Evolutionary conservation across 2,888 invertebrate genomes (phyloP).

Genomic region (Drosophila subquinaria): DNA sequence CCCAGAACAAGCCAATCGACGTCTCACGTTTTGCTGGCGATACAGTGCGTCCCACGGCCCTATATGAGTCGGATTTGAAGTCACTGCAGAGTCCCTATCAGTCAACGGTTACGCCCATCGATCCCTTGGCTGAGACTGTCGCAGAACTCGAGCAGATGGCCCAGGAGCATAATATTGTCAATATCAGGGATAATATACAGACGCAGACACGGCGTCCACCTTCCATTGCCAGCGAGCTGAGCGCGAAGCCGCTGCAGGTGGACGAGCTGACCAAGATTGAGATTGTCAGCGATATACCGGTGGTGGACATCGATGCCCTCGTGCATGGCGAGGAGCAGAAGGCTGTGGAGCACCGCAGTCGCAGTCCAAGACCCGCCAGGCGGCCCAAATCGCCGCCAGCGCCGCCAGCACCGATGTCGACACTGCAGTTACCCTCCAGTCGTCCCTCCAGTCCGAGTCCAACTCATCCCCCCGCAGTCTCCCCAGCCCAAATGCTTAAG

Average conservation of each 20-base stretch:
- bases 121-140: conserved; percentile 73
- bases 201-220: conserved; percentile 79
- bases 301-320: conserved; percentile 74
- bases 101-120: conserved; percentile 61
- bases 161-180: conserved; percentile 73
- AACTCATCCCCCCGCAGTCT: conserved; percentile 14
- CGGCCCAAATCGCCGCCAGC: conserved; percentile 59
- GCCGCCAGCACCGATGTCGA: conserved; percentile 46
- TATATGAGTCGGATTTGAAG: conserved; percentile 61
- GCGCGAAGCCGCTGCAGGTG: conserved; percentile 66
- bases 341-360: conserved; percentile 65
- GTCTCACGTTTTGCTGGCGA: conserved; percentile 76
- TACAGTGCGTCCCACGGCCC: conserved; percentile 65
- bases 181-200: conserved; percentile 81
- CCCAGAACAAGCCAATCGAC: conserved; percentile 84
- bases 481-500: conserved; percentile 64
- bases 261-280: conserved; percentile 78
- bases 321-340: conserved; percentile 69
- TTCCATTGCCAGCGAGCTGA: conserved; percentile 68
- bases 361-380: conserved; percentile 65
- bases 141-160: conserved; percentile 74
- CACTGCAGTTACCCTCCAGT: conserved; percentile 62
- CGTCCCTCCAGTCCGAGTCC: conserved; percentile 53
- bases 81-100: conserved; percentile 56
- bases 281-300: conserved; percentile 68